phyloP scores from a whole-genome alignment of 2,113 vertebrate genomes.

The Oreochromis tanganicae region DNA sequence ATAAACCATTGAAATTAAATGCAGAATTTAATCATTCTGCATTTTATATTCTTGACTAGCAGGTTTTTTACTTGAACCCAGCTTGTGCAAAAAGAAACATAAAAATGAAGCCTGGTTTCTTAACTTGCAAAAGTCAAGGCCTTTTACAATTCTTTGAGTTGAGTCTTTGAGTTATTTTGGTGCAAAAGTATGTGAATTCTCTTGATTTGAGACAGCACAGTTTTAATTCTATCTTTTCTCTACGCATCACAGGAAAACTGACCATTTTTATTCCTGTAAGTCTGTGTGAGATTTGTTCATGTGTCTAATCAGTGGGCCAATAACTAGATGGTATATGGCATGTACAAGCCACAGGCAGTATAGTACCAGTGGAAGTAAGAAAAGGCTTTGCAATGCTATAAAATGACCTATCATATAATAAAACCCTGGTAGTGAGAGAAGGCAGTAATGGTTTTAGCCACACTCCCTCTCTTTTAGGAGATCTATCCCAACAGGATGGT shows the following conservation, averaged over 20 bases:
- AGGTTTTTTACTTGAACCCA: neutral
- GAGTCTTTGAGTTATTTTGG: neutral
- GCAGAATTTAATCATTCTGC: neutral
- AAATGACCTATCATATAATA: conserved; percentile 32
- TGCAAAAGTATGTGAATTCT: neutral
- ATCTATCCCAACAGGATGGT: conserved; percentile 4
- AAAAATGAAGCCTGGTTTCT: neutral
- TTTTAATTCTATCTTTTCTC: neutral
- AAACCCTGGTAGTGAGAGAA: neutral
- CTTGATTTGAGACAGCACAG: neutral
- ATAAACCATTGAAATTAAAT: neutral
- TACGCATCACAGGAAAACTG: neutral
- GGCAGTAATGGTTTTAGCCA: neutral
- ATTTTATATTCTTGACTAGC: neutral
- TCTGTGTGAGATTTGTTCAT: neutral
- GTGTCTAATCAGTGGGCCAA: neutral
- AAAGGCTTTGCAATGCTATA: neutral
- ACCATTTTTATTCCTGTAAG: neutral
- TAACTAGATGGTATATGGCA: conserved; percentile 17
- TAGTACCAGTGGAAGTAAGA: neutral
- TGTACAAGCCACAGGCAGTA: neutral
- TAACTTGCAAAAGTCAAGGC: neutral
- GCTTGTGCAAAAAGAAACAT: neutral
- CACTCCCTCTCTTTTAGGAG: neutral
- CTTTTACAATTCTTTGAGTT: neutral